Evolutionary conservation across 1,140 invertebrate genomes (phyloP).

Genomic region (Pogonus chalceus): DNA sequence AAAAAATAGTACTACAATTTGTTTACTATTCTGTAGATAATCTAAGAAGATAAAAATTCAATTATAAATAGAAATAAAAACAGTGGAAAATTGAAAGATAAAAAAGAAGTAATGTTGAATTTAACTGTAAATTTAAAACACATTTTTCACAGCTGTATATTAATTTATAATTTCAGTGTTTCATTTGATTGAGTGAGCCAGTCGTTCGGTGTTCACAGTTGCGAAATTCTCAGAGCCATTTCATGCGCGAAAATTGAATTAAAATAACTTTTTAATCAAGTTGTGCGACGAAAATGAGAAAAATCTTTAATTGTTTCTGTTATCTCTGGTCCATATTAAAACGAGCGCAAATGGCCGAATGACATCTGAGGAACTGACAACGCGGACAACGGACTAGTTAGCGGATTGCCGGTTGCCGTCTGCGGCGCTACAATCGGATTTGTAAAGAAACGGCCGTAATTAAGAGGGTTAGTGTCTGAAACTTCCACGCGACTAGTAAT

Average conservation of each 20-base stretch:
- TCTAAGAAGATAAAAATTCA: too few relatives aligned
- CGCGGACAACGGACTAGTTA: not conserved
- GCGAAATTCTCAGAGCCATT: not conserved
- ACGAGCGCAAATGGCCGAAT: not conserved
- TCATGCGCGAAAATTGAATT: constrained; percentile 1
- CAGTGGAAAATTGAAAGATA: too few relatives aligned
- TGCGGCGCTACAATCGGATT: not conserved
- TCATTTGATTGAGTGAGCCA: too few relatives aligned
- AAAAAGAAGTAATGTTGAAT: too few relatives aligned
- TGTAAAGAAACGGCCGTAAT: not conserved
- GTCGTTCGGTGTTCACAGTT: too few relatives aligned
- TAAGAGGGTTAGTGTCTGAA: constrained; percentile 1
- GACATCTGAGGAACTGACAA: not conserved
- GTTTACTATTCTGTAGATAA: too few relatives aligned
- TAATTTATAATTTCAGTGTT: too few relatives aligned
- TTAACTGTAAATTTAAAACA: too few relatives aligned
- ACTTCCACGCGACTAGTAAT: not conserved
- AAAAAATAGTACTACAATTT: too few relatives aligned
- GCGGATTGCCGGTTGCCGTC: not conserved
- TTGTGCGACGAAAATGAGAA: not conserved
- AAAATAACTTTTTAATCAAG: constrained; percentile 6
- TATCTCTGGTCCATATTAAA: not conserved
- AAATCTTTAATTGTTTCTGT: constrained; percentile 7
- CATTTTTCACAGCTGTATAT: too few relatives aligned
- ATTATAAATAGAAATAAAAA: too few relatives aligned